Base-by-base conservation (phyloP, 35 echinoderm and acorn worm species). In the Nesometra sesokonis region DNA sequence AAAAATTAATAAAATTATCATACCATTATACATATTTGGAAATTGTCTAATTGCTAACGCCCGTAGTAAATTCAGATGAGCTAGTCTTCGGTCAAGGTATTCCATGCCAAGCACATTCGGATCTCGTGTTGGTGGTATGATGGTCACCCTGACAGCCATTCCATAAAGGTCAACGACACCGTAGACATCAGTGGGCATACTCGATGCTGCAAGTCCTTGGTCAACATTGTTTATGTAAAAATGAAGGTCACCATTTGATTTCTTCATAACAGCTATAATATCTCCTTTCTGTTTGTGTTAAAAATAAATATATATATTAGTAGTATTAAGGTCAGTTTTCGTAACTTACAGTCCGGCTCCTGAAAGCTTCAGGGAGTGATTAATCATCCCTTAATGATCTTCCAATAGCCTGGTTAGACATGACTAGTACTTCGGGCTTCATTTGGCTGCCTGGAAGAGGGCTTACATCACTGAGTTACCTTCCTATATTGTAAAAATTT, bases 131-230 rank as follows among this genome's bases (percentile, higher is more conserved):
- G 15, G 15, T 9, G 77, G 29, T 35, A 47, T 27, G 3, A 87
- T 78, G 32, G 57, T 77, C 29, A 91, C 93, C 86, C 87, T 78
- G 3, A 91, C 92, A 8, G 96, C 92, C 96, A 99, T 99, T 13
- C 96, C 96, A 35, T 99, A 99, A 0, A 99, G 93, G 57, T 99
- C 96, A 0, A 99, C 96, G 19, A 99, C 96, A 13, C 96, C 96
- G 81, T 94, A 99, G 3, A 99, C 85, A 17, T 47, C 80, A 13
- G 85, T 84, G 0, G 90, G 87, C 11, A 90, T 88, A 30, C 89
- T 77, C 11, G 92, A 80, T 13, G 92, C 92, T 0, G 96, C 96
- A 0, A 90, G 34, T 29, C 96, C 96, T 40, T 99, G 96, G 79
- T 99, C 96, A 5, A 90, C 83, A 0, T 93, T 93, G 35, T 99